Percentiles rank a stretch among this genome's conserved stretches.
phyloP scores from a whole-genome alignment of 2,113 vertebrate genomes.

The Pristiophorus japonicus region DNA sequence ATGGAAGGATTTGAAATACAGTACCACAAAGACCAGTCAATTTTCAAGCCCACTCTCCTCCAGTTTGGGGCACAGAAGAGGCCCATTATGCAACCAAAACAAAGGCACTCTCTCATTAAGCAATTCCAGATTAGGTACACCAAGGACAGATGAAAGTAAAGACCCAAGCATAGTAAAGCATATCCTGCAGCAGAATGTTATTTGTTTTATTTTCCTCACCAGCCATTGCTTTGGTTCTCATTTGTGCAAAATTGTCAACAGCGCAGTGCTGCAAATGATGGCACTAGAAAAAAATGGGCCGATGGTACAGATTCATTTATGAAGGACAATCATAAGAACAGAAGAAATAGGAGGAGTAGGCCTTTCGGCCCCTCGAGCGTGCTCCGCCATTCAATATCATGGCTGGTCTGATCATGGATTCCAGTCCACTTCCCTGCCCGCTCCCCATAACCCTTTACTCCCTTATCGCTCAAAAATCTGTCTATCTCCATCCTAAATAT shows the following conservation, averaged over 20 bases:
- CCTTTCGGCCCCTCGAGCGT: no score
- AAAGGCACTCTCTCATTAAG: background rate
- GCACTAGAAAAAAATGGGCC: background rate
- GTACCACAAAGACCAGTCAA: background rate
- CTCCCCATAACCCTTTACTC: no score
- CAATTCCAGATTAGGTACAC: background rate
- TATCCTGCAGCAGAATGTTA: background rate
- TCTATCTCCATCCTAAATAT: no score
- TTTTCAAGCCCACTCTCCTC: background rate
- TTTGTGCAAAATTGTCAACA: background rate
- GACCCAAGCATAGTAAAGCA: background rate
- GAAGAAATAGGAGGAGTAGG: no score
- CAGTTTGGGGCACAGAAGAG: background rate
- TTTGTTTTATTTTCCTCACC: background rate
- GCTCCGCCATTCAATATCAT: no score
- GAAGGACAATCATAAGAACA: background rate
- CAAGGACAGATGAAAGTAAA: background rate
- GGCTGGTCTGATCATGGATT: no score
- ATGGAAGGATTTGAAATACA: background rate
- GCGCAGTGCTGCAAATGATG: background rate
- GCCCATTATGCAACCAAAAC: background rate
- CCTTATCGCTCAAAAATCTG: no score
- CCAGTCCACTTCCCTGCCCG: no score
- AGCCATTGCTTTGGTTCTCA: background rate
- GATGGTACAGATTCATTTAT: background rate